Evolutionary conservation across 1,140 invertebrate genomes (phyloP), one percentile per base, ranked within the genome.

Genomic region (Anoplophora glabripennis): DNA sequence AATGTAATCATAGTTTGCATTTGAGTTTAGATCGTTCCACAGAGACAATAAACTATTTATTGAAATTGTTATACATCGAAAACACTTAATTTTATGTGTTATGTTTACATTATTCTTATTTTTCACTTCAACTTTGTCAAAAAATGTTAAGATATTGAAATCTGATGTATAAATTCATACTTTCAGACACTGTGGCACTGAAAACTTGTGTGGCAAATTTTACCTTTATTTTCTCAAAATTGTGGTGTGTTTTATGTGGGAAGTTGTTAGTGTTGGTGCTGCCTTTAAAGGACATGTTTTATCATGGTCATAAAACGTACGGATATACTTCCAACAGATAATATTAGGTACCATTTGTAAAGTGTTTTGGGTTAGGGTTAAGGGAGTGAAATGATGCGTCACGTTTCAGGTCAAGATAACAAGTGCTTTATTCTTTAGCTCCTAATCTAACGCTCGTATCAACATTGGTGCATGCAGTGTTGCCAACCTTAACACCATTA

Each of bases 341-440:
- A 33, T 51, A n/a, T 46, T 53, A 4, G 44, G 2, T 18, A 42
- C 42, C 38, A n/a, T n/a, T n/a, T n/a, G n/a, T n/a, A n/a, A n/a
- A n/a, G n/a, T n/a, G n/a, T n/a, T n/a, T n/a, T n/a, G n/a, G n/a
- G n/a, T n/a, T n/a, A n/a, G n/a, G n/a, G n/a, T n/a, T n/a, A n/a
- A n/a, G n/a, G n/a, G n/a, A n/a, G n/a, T n/a, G n/a, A n/a, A n/a
- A n/a, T n/a, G n/a, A n/a, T n/a, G n/a, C n/a, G n/a, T n/a, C n/a
- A n/a, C n/a, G n/a, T n/a, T n/a, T n/a, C n/a, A n/a, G n/a, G n/a
- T n/a, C n/a, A n/a, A n/a, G n/a, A n/a, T n/a, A n/a, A n/a, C n/a
- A n/a, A n/a, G n/a, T n/a, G n/a, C n/a, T n/a, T n/a, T n/a, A n/a
- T n/a, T n/a, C n/a, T n/a, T n/a, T n/a, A n/a, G n/a, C n/a, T n/a